Conservation (phyloP, 2,113 vertebrate genomes). For the Bettongia penicillata region DNA sequence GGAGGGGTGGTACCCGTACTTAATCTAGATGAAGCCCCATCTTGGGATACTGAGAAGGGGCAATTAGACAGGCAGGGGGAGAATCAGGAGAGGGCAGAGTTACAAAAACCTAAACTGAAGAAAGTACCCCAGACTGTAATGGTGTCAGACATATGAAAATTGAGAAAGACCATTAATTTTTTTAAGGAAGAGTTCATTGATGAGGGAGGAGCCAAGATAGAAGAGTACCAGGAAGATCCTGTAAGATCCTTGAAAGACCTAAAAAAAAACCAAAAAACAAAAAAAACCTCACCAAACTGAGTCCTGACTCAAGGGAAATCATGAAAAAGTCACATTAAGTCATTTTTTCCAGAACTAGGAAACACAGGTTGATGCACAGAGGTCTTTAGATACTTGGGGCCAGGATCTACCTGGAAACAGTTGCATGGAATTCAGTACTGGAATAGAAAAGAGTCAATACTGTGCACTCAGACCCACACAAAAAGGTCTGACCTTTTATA, state of each 20-base stretch:
- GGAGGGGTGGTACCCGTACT: no score
- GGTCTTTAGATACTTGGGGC: neutral
- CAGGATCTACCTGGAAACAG: neutral
- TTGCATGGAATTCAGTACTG: neutral
- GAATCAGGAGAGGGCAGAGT: no score
- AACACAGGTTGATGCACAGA: neutral
- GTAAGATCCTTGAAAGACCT: neutral
- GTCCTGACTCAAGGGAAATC: no score
- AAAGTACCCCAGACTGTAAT: no score
- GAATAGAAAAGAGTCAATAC: neutral
- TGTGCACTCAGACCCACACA: neutral
- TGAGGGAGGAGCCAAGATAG: neutral
- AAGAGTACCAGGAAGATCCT: neutral
- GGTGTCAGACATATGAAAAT: no score
- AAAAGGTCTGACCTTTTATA: neutral
- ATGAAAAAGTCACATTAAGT: neutral
- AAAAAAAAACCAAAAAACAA: no score
- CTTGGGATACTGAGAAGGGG: no score
- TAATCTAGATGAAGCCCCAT: no score
- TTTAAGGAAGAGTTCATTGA: neutral
- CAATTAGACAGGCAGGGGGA: no score
- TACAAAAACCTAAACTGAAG: no score
- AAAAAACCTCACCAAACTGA: neutral
- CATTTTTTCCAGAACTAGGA: neutral
- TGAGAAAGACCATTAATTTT: no score